phyloP scores from a whole-genome alignment of 2,797 vertebrate species.

The Orientallactaga sibirica region DNA sequence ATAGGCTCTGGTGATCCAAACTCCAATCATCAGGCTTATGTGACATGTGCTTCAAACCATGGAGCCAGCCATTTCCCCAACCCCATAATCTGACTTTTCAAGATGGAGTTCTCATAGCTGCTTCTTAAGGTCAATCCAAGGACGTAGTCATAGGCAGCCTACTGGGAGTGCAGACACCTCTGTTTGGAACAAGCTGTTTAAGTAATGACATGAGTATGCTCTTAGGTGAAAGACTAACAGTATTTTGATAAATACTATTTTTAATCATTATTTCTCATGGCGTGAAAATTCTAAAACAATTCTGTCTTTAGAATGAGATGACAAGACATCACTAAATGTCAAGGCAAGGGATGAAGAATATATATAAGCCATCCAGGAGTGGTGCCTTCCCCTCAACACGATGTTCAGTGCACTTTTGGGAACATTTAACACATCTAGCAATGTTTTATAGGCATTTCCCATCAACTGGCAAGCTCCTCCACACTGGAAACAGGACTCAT shows the following conservation, averaged over 20 bases:
- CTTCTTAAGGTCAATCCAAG: conserved; percentile 36
- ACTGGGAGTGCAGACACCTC: not conserved
- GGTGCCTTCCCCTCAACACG: not conserved
- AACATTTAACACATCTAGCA: not conserved
- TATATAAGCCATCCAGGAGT: not conserved
- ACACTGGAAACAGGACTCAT: not conserved
- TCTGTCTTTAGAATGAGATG: conserved; percentile 14
- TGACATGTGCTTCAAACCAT: not conserved
- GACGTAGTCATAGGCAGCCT: not conserved
- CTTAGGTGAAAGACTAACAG: too few relatives aligned
- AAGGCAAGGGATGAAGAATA: not conserved
- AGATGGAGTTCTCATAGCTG: not conserved
- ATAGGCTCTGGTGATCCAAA: too few relatives aligned
- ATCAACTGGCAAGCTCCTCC: conserved; percentile 13
- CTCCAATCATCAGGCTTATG: too few relatives aligned
- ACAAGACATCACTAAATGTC: not conserved
- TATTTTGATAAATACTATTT: conserved; percentile 43
- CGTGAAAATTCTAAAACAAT: not conserved
- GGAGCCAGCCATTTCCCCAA: not conserved
- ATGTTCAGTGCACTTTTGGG: not conserved
- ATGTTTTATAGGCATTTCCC: conserved; percentile 9
- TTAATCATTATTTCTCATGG: not conserved
- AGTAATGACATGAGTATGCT: not conserved
- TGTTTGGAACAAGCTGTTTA: not conserved
- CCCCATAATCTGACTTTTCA: not conserved